Percentiles rank a stretch among this genome's conserved stretches.
Evolutionary conservation across 2,888 invertebrate genomes (phyloP).

Genomic region (Oithona nana): DNA sequence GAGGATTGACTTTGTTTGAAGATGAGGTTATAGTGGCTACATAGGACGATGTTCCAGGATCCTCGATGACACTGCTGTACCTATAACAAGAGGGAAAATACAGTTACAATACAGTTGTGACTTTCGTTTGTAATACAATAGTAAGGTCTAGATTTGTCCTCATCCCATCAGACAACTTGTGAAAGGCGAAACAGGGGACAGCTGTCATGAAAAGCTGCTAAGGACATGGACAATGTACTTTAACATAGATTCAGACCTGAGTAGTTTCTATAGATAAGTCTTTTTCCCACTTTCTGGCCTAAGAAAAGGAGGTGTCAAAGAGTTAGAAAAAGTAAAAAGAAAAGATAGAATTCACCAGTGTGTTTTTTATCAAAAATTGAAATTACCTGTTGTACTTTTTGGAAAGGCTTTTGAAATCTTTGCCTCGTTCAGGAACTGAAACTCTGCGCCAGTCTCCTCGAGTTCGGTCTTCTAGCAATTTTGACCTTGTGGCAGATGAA

Average conservation of each 20-base stretch:
- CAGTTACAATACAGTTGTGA: too few relatives aligned
- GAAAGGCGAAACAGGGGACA: too few relatives aligned
- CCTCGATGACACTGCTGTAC: background rate
- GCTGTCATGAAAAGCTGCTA: too few relatives aligned
- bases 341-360: background rate
- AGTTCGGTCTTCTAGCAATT: background rate
- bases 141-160: too few relatives aligned
- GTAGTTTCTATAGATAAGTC: background rate
- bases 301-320: too few relatives aligned
- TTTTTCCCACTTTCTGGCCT: background rate
- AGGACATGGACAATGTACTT: too few relatives aligned
- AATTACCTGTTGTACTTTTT: constrained; percentile 13
- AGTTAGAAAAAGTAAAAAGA: background rate
- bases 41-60: background rate
- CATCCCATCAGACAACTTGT: too few relatives aligned
- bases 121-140: too few relatives aligned
- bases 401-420: constrained; percentile 15
- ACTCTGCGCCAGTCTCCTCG: constrained; percentile 10
- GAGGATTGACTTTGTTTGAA: background rate
- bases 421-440: constrained; percentile 16
- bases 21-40: background rate
- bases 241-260: too few relatives aligned
- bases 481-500: background rate
- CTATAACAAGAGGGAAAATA: background rate
- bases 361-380: background rate